Conservation (phyloP, 2,888 invertebrate species). For the Pogonocherus hispidulus region DNA sequence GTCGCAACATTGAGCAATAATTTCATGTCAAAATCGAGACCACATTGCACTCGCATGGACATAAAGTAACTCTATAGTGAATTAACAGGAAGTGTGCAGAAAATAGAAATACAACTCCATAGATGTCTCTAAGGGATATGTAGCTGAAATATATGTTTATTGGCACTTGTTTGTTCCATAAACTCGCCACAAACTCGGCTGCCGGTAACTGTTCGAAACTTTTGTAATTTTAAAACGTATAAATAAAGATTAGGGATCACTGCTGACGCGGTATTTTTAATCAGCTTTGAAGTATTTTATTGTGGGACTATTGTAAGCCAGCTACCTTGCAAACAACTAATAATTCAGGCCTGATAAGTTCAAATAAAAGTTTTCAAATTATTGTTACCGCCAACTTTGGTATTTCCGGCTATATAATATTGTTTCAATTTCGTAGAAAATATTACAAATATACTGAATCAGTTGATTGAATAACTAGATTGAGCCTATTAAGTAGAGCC, state of each 20-base stretch:
- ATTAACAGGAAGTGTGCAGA: slow-evolving; percentile 1
- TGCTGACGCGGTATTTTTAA: neutral
- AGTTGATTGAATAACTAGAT: no score
- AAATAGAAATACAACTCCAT: neutral
- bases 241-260: neutral
- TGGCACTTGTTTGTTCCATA: neutral
- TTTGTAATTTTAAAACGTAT: slow-evolving; percentile 2
- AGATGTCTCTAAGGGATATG: neutral
- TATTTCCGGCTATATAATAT: no score
- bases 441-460: no score
- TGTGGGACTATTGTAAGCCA: neutral
- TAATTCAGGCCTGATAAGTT: no score
- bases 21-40: neutral
- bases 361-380: no score
- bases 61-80: neutral
- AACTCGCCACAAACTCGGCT: neutral
- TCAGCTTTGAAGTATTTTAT: neutral
- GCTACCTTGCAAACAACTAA: no score
- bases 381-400: no score
- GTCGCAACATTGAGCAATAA: neutral
- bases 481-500: no score
- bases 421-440: no score
- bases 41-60: neutral
- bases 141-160: neutral
- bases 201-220: neutral